A percentile compares a stretch with the other conserved stretches of the same genome.
These are phyloP conservation scores for Lerista edwardsae DNA, from an alignment of 2,797 vertebrate species.

Conservation along the genomic window DNA sequence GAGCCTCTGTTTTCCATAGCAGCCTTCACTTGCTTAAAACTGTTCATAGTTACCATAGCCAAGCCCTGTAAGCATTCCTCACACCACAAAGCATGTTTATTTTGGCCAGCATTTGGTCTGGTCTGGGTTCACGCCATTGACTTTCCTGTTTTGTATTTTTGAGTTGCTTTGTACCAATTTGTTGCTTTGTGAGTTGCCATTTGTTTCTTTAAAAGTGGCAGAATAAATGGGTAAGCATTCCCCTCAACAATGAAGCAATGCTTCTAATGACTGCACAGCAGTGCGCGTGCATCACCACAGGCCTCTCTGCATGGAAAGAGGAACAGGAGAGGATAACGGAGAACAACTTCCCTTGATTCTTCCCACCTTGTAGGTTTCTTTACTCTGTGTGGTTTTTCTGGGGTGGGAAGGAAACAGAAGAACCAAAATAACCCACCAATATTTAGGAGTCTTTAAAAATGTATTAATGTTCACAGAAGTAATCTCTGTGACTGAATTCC, in stretches of 20 bases:
- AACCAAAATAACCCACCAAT: neutral
- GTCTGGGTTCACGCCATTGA: neutral
- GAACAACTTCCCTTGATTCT: neutral
- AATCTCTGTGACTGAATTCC: no score
- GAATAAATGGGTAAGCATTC: neutral
- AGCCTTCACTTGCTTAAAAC: neutral
- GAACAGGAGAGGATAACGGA: neutral
- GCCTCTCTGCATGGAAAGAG: neutral
- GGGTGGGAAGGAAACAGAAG: neutral
- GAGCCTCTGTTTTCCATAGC: neutral
- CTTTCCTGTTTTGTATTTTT: neutral
- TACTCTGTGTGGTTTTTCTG: neutral
- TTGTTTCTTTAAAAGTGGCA: neutral
- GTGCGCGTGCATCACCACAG: neutral
- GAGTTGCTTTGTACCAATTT: neutral
- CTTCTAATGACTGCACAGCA: no score
- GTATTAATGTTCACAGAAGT: neutral
- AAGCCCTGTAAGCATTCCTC: neutral
- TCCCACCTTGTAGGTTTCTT: neutral
- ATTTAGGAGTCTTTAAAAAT: neutral
- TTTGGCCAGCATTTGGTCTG: neutral
- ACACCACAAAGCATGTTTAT: neutral
- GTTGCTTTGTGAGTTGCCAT: neutral
- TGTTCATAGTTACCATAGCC: neutral
- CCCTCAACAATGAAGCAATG: neutral